Percentiles rank a stretch among this genome's conserved stretches.
phyloP scores from a whole-genome alignment of 2,888 invertebrate species.

The Ypsolopha sequella region DNA sequence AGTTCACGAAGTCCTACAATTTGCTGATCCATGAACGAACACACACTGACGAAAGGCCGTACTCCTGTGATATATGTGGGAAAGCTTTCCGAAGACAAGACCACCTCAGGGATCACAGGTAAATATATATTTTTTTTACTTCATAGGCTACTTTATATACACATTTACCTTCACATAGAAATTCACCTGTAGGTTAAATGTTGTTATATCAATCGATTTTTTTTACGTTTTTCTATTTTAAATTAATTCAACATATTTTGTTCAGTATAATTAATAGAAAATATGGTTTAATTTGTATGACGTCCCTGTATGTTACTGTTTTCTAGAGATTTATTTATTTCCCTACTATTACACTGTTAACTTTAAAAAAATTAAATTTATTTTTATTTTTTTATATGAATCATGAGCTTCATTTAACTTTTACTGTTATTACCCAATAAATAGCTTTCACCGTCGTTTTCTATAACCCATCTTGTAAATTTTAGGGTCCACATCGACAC shows the following conservation, averaged over 20 bases:
- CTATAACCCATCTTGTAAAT: not conserved
- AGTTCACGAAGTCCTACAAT: constrained; percentile 98
- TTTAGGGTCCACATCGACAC: not conserved
- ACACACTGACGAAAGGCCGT: constrained; percentile 97
- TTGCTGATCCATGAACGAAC: constrained; percentile 97
- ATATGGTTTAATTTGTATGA: not conserved
- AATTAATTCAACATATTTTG: not conserved
- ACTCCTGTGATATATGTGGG: constrained; percentile 97
- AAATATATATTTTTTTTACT: constrained; percentile 20
- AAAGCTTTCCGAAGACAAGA: constrained; percentile 98
- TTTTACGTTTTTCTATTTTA: too few relatives aligned
- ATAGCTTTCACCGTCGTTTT: not conserved
- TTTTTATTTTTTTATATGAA: not conserved
- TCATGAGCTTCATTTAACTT: not conserved
- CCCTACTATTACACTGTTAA: not conserved
- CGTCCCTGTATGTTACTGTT: too few relatives aligned
- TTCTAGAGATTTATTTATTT: not conserved
- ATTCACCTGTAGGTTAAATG: not conserved
- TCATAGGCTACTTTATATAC: not conserved
- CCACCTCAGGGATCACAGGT: constrained; percentile 94
- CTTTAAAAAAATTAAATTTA: not conserved
- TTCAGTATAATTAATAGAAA: not conserved
- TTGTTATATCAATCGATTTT: too few relatives aligned
- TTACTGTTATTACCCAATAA: not conserved
- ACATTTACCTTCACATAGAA: not conserved